phyloP scores from a whole-genome alignment of 2,888 invertebrate genomes.

The Drosophila imparisetae region DNA sequence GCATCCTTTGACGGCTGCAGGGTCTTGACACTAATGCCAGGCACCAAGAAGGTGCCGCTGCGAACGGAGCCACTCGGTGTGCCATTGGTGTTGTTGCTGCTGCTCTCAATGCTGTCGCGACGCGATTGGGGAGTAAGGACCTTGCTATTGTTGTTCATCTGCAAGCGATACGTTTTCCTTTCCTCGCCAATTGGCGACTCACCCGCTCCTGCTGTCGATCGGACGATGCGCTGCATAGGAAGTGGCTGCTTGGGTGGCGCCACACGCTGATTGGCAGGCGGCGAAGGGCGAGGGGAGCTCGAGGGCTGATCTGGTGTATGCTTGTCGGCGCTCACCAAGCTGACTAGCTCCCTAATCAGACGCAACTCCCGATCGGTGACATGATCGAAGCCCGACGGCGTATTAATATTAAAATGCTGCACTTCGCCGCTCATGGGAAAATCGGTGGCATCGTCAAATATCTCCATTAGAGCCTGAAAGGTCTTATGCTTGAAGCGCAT shows the following conservation, averaged over 20 bases:
- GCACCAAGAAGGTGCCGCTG: conserved; percentile 28
- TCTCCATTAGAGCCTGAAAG: conserved; percentile 74
- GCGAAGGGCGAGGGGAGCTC: background rate
- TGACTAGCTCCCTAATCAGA: conserved; percentile 74
- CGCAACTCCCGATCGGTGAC: conserved; percentile 64
- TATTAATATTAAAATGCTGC: conserved; percentile 66
- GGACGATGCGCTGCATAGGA: background rate
- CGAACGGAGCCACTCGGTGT: background rate
- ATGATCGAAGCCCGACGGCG: conserved; percentile 51
- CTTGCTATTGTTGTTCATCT: conserved; percentile 20
- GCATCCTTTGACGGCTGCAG: conserved; percentile 11
- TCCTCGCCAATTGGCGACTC: conserved; percentile 25
- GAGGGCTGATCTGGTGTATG: conserved; percentile 20
- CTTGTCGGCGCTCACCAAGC: conserved; percentile 74
- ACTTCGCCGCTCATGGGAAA: conserved; percentile 64
- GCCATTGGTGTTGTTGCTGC: background rate
- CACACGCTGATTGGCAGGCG: background rate
- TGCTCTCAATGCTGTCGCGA: conserved; percentile 48
- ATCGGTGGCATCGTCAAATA: conserved; percentile 76
- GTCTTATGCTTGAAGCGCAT: conserved; percentile 80
- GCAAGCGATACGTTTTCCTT: conserved; percentile 52
- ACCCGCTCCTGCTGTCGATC: background rate
- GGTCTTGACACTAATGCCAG: conserved; percentile 10
- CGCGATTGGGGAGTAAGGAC: conserved; percentile 13
- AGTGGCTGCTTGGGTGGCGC: background rate